phyloP scores from a whole-genome alignment of 2,113 vertebrate genomes.

The Eretmodus cyanostictus region DNA sequence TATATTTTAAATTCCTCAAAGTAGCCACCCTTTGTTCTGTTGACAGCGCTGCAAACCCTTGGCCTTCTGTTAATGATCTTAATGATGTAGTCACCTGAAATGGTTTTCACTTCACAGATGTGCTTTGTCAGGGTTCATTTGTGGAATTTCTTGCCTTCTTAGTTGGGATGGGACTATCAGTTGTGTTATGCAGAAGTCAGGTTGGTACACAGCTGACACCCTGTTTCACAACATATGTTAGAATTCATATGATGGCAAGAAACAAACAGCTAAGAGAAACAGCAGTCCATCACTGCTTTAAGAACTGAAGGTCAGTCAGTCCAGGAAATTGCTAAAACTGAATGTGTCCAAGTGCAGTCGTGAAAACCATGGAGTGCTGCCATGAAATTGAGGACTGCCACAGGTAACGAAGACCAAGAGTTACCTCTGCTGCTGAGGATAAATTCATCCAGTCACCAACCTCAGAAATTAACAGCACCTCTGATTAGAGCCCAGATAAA shows the following conservation, averaged over 20 bases:
- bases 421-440: background rate
- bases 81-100: background rate
- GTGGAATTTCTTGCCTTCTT: background rate
- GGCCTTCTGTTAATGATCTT: background rate
- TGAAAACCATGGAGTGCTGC: rapidly evolving
- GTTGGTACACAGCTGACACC: rapidly evolving
- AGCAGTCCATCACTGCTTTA: background rate
- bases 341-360: background rate
- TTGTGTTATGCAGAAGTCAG: background rate
- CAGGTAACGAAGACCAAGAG: rapidly evolving
- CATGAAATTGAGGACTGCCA: background rate
- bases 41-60: rapidly evolving
- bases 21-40: background rate
- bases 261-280: background rate
- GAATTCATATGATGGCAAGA: background rate
- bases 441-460: background rate
- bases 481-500: background rate
- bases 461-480: background rate
- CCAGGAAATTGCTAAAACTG: rapidly evolving
- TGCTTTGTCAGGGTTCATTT: background rate
- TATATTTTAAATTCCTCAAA: background rate
- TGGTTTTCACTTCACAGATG: background rate
- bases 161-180: background rate
- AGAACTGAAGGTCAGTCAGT: background rate
- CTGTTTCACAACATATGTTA: background rate